Percentiles rank a stretch among this genome's conserved stretches.
Conservation (phyloP, 2,888 invertebrate species). For the Rutpela maculata region DNA sequence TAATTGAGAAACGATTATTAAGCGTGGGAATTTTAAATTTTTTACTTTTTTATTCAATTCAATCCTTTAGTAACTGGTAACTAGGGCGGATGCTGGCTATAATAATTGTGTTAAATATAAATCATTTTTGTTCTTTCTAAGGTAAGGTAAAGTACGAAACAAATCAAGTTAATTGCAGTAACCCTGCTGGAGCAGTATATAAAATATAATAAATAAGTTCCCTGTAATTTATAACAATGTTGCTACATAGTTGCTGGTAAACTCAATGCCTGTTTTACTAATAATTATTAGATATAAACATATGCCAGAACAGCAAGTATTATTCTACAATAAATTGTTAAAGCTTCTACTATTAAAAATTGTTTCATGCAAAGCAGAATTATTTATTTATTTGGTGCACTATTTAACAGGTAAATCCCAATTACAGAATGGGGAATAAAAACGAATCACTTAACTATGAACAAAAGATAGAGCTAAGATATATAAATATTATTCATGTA, state of each 20-base stretch:
- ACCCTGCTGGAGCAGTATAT: not conserved
- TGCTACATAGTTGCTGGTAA: not conserved
- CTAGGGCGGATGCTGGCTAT: not conserved
- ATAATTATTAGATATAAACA: not conserved
- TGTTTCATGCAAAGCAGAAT: too few relatives aligned
- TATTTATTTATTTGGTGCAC: too few relatives aligned
- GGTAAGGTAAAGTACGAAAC: slow-evolving; percentile 19
- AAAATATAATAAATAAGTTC: slow-evolving; percentile 12
- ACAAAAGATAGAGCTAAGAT: too few relatives aligned
- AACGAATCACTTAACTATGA: too few relatives aligned
- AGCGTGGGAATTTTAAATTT: too few relatives aligned
- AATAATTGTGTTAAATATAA: not conserved
- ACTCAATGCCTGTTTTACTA: not conserved
- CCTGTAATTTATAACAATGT: not conserved
- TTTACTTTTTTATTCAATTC: too few relatives aligned
- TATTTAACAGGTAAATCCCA: too few relatives aligned
- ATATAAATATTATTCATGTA: too few relatives aligned
- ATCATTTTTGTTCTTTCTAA: not conserved
- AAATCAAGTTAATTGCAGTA: slow-evolving; percentile 2
- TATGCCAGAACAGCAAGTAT: not conserved
- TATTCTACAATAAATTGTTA: not conserved
- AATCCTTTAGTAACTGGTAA: not conserved
- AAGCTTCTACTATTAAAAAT: too few relatives aligned
- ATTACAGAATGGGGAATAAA: too few relatives aligned
- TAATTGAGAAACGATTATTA: too few relatives aligned